Evolutionary conservation across 1,140 invertebrate genomes (phyloP).

Genomic region (Phortica variegata): DNA sequence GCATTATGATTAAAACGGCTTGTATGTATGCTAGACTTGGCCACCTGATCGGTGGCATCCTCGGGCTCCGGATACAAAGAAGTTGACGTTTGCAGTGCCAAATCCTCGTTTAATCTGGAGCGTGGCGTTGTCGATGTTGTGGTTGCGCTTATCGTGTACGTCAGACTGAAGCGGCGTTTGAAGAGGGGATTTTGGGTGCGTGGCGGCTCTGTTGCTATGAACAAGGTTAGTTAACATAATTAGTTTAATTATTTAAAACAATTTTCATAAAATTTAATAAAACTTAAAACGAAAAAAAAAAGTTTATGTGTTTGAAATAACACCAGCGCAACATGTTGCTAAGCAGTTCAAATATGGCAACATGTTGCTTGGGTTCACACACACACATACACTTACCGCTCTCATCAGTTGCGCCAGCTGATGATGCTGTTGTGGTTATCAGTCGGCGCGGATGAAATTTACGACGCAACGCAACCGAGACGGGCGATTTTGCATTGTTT

Average conservation of each 20-base stretch:
- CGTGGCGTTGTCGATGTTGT: constrained; percentile 15
- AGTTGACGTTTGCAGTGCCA: constrained; percentile 26
- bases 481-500: constrained; percentile 33
- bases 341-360: not conserved
- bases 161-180: constrained; percentile 39
- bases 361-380: not conserved
- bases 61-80: constrained; percentile 20
- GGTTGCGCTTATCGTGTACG: constrained; percentile 15
- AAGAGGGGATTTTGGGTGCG: constrained; percentile 48
- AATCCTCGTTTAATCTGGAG: not conserved
- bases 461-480: constrained; percentile 39
- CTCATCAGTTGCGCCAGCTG: constrained; percentile 25
- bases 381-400: constrained; percentile 28
- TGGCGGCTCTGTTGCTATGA: constrained; percentile 38
- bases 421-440: constrained; percentile 32
- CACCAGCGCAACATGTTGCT: not conserved
- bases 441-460: constrained; percentile 47
- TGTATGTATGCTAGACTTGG: constrained; percentile 49
- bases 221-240: no score
- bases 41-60: constrained; percentile 43
- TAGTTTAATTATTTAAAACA: no score
- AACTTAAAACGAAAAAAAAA: no score
- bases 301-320: no score
- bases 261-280: no score
- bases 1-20: constrained; percentile 47